Evolutionary conservation across 2,888 invertebrate genomes (phyloP).

Genomic region (Orthosia gracilis): DNA sequence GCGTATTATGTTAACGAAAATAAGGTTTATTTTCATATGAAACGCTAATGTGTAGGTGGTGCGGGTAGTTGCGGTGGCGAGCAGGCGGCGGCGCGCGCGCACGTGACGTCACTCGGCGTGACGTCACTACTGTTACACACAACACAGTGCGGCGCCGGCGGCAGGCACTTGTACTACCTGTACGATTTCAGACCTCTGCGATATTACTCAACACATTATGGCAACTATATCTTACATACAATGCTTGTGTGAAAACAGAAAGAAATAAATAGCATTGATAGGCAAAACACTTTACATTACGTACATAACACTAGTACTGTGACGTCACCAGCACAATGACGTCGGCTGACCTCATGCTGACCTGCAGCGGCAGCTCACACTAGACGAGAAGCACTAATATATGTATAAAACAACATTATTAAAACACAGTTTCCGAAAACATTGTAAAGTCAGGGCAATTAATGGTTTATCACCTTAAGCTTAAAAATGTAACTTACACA

Average conservation of each 20-base stretch:
- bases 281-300: background rate
- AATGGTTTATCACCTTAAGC: too few species aligned
- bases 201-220: background rate
- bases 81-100: too few species aligned
- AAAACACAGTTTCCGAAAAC: too few species aligned
- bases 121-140: too few species aligned
- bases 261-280: background rate
- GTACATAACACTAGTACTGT: background rate
- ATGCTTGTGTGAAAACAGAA: background rate
- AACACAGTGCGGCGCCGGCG: constrained; percentile 18
- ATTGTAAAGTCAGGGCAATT: too few species aligned
- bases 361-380: too few species aligned
- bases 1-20: too few species aligned
- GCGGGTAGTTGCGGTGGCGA: too few species aligned
- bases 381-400: background rate
- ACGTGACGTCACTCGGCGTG: too few species aligned
- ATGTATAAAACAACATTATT: background rate
- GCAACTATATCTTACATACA: background rate
- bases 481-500: background rate
- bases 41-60: too few species aligned
- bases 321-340: background rate
- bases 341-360: background rate
- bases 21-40: too few species aligned
- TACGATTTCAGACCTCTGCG: background rate
- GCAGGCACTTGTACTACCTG: constrained; percentile 32